Base-by-base conservation (phyloP, 2,797 vertebrate genomes). In the Podarcis lilfordi region DNA sequence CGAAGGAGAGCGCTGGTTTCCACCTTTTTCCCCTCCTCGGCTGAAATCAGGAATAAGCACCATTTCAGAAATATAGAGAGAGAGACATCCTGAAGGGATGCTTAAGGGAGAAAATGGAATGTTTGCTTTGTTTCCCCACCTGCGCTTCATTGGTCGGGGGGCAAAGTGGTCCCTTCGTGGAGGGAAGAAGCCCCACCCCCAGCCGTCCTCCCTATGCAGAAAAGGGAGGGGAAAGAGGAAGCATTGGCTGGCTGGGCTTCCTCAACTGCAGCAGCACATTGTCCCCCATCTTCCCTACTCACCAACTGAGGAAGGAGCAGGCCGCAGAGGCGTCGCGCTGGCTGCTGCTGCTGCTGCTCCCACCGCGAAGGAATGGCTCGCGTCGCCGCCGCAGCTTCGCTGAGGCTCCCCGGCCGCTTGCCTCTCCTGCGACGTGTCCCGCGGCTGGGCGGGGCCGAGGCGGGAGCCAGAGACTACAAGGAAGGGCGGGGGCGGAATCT, bases 351-450 rank as follows among this genome's bases (percentile, higher is more conserved):
- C 17, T 8, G 61, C 19, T 25, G 37, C 75, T 72, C 29, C 64
- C 61, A 1, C 80, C 6, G 7, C 43, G 81, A 10, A 3, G 21
- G 21, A 50, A 27, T 40, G 85, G 27, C 23, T 1, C 19, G 45
- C 25, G 23, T 17, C 1, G 32, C 85, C 1, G 64, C 61, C 4
- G 43, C 35, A n/a, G 64, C 35, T 8, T 1, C n/a, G 5, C 23
- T 27, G 21, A 19, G 10, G 68, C 29, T 7, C 50, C 4, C 5
- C 35, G 0, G 43, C 15, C 13, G 10, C 35, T 35, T n/a, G 25
- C 40, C 61, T 32, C 7, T 64, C n/a, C 35, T 37, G 72, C 88
- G 71, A 86, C 88, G 88, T 86, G 88, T 89, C 61, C 71, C 83
- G 25, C 59, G 10, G 27, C 71, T 37, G 84, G 88, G 88, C 61